Evolutionary conservation across 2,888 invertebrate species (phyloP), one percentile per base, ranked within the genome.

Genomic region (Eueremaeus valkanovi): DNA sequence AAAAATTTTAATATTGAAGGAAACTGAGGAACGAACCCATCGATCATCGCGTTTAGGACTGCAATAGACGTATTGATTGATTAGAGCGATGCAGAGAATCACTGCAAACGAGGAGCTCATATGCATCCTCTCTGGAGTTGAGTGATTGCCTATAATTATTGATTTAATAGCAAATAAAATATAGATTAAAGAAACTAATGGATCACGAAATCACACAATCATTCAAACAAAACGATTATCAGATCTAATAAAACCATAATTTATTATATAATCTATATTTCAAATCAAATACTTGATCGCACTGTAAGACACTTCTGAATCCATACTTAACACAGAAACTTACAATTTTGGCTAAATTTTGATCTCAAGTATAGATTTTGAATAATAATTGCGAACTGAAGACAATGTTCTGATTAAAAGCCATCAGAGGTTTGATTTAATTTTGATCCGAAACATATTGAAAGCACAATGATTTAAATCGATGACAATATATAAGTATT

Each of bases 41-140:
- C 21, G 31, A 5, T 66, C 63, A n/a, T 66, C 63, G 3, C 27
- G 9, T 45, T 70, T 70, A 27, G 42, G 45, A 66, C 29, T 70
- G 24, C 45, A 70, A 68, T 24, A 21, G 16, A 45, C 42, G 36
- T 45, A 70, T 42, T 70, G 27, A 70, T 24, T 70, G 27, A 70
- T 21, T 42, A 70, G 27, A 13, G 24, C n/a, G 24, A 24, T 70
- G 70, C 16, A 70, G 45, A 70, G 18, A 42, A 70, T 70, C 45
- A 70, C 70, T 70, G 36, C 70, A 42, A 70, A 11, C 8, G 70
- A 70, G 70, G 70, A 70, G 63, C 63, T 36, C 29, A 24, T 42
- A 45, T 45, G 70, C 70, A 70, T 70, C 70, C 70, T 70, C 70
- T 70, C 70, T 27, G 11, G 13, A 21, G 24, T 70, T 40, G 24